Evolutionary conservation across 1,140 invertebrate species (phyloP).

Genomic region (Aphidius gifuensis): DNA sequence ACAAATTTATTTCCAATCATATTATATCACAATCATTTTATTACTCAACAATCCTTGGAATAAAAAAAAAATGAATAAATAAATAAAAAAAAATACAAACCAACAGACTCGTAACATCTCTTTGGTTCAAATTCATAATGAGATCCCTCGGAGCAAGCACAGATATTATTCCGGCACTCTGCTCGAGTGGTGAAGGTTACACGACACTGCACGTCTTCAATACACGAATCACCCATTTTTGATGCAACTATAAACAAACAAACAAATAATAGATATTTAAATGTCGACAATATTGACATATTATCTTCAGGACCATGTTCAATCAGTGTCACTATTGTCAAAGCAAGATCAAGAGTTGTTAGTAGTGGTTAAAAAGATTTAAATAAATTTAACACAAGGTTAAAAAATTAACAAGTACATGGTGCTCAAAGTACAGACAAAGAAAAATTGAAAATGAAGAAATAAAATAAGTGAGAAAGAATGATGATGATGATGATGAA

Average conservation of each 20-base stretch:
- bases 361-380: too few relatives aligned
- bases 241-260: conserved; percentile 36
- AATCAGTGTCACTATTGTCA: too few relatives aligned
- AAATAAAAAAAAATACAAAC: conserved; percentile 28
- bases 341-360: too few relatives aligned
- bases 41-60: too few relatives aligned
- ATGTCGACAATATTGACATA: too few relatives aligned
- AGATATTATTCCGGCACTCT: conserved; percentile 40
- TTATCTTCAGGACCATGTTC: too few relatives aligned
- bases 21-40: too few relatives aligned
- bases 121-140: conserved; percentile 31
- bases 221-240: conserved; percentile 40
- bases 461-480: too few relatives aligned
- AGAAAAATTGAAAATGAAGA: too few relatives aligned
- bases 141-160: conserved; percentile 40
- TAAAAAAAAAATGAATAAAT: neutral
- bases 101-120: conserved; percentile 43
- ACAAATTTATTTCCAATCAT: too few relatives aligned
- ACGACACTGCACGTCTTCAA: conserved; percentile 38
- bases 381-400: neutral
- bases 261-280: too few relatives aligned
- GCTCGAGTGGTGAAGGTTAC: conserved; percentile 43
- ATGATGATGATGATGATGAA: too few relatives aligned
- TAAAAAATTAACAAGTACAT: neutral
- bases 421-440: neutral